Evolutionary conservation across 1,140 invertebrate species (phyloP), one percentile per base, ranked within the genome.

Genomic region (Glossosoma conforme): DNA sequence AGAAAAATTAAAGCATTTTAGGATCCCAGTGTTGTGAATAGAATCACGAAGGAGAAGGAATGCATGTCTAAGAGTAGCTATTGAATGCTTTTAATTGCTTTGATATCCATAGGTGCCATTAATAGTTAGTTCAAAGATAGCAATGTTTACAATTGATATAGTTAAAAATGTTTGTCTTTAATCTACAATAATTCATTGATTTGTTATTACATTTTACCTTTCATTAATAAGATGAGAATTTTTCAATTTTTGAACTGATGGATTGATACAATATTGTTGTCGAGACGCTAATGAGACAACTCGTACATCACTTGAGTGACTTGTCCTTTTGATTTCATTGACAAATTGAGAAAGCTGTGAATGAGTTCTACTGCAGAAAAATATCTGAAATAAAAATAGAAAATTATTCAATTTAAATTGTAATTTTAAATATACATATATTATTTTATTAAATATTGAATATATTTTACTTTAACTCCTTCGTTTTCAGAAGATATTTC

Each of bases 311-410:
- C 84, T 69, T 20, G 74, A 77, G 72, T 87, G 96, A 5, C 82
- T 77, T 58, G 90, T 97, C 62, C 85, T 86, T 55, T 89, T 84
- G 0, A 99, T 77, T 78, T 98, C 96, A 42, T 83, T 78, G 19
- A 97, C 81, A 77, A 98, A 94, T 68, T 99, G 96, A 2, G 88
- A 81, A 18, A 99, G 69, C 66, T 99, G 96, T 6, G 94, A 97
- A 74, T 99, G 95, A 21, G 96, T 98, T 66, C 96, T 79, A 55
- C 93, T 97, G 61, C 92, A 94, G 72, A 92, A 97, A 62, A 87
- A 93, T 54, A 98, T 87, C 84, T 96, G 73, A 78, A 65, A 57
- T 37, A 45, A 46, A 41, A 22, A 30, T 25, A 41, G 6, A 47
- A n/a, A 6, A 62, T 48, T 67, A 35, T 53, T 59, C 51, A 36